phyloP scores from a whole-genome alignment of 1,140 invertebrate species.

The Limonius californicus region DNA sequence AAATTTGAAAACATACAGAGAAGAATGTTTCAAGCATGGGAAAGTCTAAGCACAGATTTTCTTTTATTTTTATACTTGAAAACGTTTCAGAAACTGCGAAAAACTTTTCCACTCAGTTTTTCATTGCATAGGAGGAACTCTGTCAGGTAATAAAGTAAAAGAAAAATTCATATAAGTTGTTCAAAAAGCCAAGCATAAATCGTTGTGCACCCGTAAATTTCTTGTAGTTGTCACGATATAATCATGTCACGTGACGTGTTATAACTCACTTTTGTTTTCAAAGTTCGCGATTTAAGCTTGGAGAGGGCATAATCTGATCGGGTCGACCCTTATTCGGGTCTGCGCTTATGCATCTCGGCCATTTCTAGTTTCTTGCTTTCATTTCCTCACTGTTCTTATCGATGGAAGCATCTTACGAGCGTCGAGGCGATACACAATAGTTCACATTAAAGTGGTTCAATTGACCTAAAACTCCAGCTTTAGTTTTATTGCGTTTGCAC shows the following conservation, averaged over 20 bases:
- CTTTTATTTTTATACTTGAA: no score
- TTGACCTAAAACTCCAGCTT: not conserved
- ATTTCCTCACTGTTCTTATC: not conserved
- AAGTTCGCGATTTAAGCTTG: not conserved
- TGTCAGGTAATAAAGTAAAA: no score
- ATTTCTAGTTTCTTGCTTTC: not conserved
- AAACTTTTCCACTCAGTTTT: no score
- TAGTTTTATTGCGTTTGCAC: not conserved
- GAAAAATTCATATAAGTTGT: no score
- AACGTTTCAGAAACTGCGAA: no score
- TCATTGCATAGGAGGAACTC: no score
- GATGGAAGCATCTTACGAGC: not conserved
- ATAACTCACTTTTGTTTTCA: conserved; percentile 1
- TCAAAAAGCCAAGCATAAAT: not conserved
- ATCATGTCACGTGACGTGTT: not conserved
- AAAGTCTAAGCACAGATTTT: no score
- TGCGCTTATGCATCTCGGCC: not conserved
- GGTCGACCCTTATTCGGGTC: not conserved
- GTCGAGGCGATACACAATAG: not conserved
- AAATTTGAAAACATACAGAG: no score
- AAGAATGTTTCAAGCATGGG: no score
- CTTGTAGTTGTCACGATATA: not conserved
- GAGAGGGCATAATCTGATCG: not conserved
- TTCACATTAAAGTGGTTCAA: not conserved
- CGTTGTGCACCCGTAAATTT: not conserved